Base-by-base conservation (phyloP, 1,140 invertebrate genomes). In the Coboldia fuscipes region DNA sequence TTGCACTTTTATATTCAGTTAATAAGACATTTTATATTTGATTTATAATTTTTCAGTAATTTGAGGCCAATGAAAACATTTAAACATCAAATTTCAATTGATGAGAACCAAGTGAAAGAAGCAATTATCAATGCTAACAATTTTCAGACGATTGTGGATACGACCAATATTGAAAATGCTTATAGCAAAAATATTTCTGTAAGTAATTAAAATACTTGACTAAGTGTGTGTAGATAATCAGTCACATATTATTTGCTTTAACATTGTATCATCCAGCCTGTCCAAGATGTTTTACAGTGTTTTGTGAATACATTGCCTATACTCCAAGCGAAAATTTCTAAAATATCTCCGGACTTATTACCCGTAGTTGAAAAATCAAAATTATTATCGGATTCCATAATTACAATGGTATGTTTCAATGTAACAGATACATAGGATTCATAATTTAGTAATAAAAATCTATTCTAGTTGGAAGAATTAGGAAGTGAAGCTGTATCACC, bases 341-440 rank as follows among this genome's bases (percentile, higher is more conserved):
- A 6, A 9, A 13, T 10, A 8, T 29, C 27, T 6, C 6, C 27
- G 5, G 27, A 8, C 14, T 6, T 8, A 15, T 8, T 29, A 15
- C 5, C 8, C 9, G 5, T 29, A 5, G 27, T 29, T 13, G 14
- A 29, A 29, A 4, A 29, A 6, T 5, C 14, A 6, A 13, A 8
- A 8, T 8, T 8, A 9, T 8, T 10, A 5, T 8, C 8, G n/a
- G 27, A 29, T 5, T 10, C 9, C 14, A 13, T n/a, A 8, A 15
- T 9, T n/a, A 6, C 6, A 13, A 29, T 10, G 27, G 50, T 53
- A 27, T 46, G 41, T 1, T 51, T 53, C 41, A 39, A 50, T 20
- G 50, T n/a, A 53, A 32, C 44, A 50, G 1, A 37, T 39, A 14
- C 10, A 16, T 6, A 5, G 5, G n/a, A 31, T 31, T 16, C n/a